These are phyloP conservation scores for Acipenser transmontanus DNA, from an alignment of 2,797 vertebrate genomes.

Conservation along the genomic window DNA sequence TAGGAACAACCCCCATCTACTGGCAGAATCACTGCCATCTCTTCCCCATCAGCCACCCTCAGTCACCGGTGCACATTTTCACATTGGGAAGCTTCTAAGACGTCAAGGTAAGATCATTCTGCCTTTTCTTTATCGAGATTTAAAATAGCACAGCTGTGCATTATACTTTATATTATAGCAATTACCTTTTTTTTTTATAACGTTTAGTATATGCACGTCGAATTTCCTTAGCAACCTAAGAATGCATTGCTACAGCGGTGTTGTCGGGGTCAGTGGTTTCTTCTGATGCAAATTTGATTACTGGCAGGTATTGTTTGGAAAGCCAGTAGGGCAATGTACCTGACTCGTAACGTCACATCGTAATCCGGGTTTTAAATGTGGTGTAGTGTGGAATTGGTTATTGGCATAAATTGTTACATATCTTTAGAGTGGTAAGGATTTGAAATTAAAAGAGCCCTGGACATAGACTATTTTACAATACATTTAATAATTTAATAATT, in stretches of 20 bases:
- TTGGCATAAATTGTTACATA: no score
- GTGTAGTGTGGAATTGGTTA: background rate
- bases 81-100: constrained; percentile 32
- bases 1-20: constrained; percentile 75
- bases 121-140: background rate
- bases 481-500: no score
- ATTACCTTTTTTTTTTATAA: background rate
- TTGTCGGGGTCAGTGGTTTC: background rate
- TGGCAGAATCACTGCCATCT: constrained; percentile 58
- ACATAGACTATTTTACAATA: no score
- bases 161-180: no score
- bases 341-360: constrained; percentile 1
- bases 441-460: no score
- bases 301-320: constrained; percentile 6
- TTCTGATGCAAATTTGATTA: constrained; percentile 8
- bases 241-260: background rate
- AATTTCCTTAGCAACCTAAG: background rate
- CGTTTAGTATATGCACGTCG: background rate
- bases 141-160: background rate
- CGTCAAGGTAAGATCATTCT: constrained; percentile 43
- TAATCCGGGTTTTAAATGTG: background rate
- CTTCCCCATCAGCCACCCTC: constrained; percentile 41
- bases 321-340: constrained; percentile 3
- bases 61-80: constrained; percentile 36
- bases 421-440: no score